phyloP scores from a whole-genome alignment of 2,797 vertebrate species.

The Tolypeutes matacus region DNA sequence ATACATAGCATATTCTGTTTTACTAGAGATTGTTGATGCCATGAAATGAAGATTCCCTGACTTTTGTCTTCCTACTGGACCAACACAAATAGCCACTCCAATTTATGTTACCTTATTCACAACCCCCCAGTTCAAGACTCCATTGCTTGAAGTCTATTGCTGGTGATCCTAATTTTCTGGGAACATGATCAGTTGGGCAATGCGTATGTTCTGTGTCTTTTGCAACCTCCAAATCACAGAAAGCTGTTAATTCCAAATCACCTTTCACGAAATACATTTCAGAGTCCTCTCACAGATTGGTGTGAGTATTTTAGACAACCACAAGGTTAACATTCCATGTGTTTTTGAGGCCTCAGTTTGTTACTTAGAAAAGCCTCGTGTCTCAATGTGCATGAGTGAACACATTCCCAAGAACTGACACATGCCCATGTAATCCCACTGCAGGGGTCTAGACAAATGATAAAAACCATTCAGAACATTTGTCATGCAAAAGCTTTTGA shows the following conservation, averaged over 20 bases:
- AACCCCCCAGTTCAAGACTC: not conserved
- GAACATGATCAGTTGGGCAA: conserved; percentile 54
- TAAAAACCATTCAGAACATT: not conserved
- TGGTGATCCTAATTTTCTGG: conserved; percentile 24
- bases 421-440: not conserved
- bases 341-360: not conserved
- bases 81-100: not conserved
- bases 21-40: not conserved
- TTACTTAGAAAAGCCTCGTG: not conserved
- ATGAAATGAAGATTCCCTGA: not conserved
- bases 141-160: not conserved
- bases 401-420: not conserved
- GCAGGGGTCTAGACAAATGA: not conserved
- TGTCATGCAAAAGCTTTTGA: not conserved
- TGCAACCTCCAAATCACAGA: conserved; percentile 63
- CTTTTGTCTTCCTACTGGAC: not conserved
- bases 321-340: not conserved
- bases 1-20: not conserved
- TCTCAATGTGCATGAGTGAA: not conserved
- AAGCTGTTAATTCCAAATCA: conserved; percentile 72
- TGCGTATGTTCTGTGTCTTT: not conserved
- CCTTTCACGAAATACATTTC: conserved; percentile 57
- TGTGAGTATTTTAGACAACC: not conserved
- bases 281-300: not conserved
- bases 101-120: not conserved